Evolutionary conservation across 2,797 vertebrate genomes (phyloP).

Genomic region (Poecilia wingei): DNA sequence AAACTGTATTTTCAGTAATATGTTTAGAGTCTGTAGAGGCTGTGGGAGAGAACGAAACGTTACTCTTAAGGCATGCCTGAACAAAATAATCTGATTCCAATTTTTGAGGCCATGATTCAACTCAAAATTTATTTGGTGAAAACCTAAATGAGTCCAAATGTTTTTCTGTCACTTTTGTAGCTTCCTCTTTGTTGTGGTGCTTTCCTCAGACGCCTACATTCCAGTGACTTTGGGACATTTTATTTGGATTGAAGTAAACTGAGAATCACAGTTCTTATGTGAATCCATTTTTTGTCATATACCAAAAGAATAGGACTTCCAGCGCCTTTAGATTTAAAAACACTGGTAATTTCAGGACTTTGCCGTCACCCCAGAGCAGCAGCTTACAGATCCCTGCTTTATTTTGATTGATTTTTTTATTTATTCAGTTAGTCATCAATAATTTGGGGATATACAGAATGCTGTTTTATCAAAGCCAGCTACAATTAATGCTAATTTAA

Average conservation of each 20-base stretch:
- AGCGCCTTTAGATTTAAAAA: not conserved
- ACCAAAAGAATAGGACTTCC: not conserved
- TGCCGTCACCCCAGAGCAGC: not conserved
- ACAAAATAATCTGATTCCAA: not conserved
- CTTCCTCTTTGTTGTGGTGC: too few relatives aligned
- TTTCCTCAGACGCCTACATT: too few relatives aligned
- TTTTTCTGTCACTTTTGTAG: too few relatives aligned
- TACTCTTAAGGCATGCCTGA: not conserved
- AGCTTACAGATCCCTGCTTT: not conserved
- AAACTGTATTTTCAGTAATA: not conserved
- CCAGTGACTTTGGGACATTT: too few relatives aligned
- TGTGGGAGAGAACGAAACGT: not conserved
- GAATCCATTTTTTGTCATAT: too few relatives aligned
- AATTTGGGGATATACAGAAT: not conserved
- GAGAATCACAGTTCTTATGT: too few relatives aligned
- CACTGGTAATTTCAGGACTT: not conserved
- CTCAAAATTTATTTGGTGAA: too few relatives aligned
- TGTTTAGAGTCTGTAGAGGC: not conserved
- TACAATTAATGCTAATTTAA: not conserved
- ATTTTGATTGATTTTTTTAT: too few relatives aligned
- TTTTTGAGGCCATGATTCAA: too few relatives aligned
- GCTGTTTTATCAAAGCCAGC: not conserved
- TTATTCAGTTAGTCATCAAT: too few relatives aligned
- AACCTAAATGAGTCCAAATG: too few relatives aligned
- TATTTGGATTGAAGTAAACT: too few relatives aligned